Percentiles rank a stretch among this genome's conserved stretches.
phyloP scores from a whole-genome alignment of 53 echinoderm and acorn worm genomes.

The Hippasteria phrygiana region DNA sequence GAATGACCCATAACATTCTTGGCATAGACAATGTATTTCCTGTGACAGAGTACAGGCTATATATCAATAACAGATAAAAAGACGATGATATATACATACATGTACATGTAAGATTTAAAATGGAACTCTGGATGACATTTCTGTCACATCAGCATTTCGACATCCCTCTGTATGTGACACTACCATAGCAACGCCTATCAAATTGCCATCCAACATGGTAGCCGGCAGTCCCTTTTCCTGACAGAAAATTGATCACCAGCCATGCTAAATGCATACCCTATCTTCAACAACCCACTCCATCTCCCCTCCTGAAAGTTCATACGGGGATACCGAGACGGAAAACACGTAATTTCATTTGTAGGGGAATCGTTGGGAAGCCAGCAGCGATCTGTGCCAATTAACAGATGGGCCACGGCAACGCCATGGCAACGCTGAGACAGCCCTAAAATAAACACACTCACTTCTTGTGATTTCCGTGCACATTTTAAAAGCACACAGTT shows the following conservation, averaged over 20 bases:
- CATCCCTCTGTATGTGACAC: conserved; percentile 23
- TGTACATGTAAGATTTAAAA: too few relatives aligned
- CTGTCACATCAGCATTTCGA: not conserved
- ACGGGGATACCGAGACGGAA: not conserved
- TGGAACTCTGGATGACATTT: not conserved
- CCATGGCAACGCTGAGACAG: not conserved
- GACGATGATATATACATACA: too few relatives aligned
- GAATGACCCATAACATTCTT: too few relatives aligned
- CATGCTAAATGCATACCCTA: not conserved
- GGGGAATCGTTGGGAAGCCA: not conserved
- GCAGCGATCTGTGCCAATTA: not conserved
- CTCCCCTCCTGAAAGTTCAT: not conserved
- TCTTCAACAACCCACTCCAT: not conserved
- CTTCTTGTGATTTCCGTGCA: not conserved
- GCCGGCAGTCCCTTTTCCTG: conserved; percentile 9
- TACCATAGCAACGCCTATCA: conserved; percentile 48
- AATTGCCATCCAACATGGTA: conserved; percentile 44
- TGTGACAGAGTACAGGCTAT: too few relatives aligned
- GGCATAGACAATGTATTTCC: too few relatives aligned
- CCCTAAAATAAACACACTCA: conserved; percentile 5
- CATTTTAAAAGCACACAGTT: not conserved
- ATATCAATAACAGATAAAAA: too few relatives aligned
- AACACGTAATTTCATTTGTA: not conserved
- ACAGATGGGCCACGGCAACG: not conserved
- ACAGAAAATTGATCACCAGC: conserved; percentile 28